Evolutionary conservation across 2,113 vertebrate species (phyloP), one percentile per base, ranked within the genome.

Genomic region (Urocynchramus pylzowi): DNA sequence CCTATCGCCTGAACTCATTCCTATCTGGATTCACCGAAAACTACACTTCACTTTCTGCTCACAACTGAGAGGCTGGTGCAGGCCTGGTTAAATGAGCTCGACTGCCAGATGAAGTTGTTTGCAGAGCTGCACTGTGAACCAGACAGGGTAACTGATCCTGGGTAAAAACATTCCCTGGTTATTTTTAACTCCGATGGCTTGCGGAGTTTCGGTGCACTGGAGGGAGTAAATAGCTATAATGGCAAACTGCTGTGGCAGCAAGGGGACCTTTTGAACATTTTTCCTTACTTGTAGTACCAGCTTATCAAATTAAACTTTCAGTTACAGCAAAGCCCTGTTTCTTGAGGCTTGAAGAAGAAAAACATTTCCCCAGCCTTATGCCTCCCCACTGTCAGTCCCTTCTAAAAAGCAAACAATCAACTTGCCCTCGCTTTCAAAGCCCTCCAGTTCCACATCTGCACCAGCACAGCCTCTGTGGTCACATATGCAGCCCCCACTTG

Each of bases 151-250:
- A 95, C 91, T 11, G 56, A 96, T 89, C 80, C 80, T 0, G 16
- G 56, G 30, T 18, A 31, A 90, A 96, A 96, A 89, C 84, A 87
- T 78, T 95, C 95, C 83, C 79, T 6, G 24, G 89, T 93, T 97
- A 97, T 97, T 97, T 97, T 96, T 97, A 95, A 96, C 96, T 94
- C 71, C 0, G 2, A 53, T n/a, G 2, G 10, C 82, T 93, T 71
- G 35, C 2, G 2, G 89, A 89, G 92, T 80, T 92, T 53, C 57
- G 41, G 88, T 13, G 54, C 90, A 49, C 68, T 64, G 23, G 20
- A 83, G 6, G n/a, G 82, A 93, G 82, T 69, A 87, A 94, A 94
- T 6, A 95, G 53, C 85, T 75, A 3, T 10, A 76, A 57, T 3
- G 17, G 87, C 79, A 82, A 88, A 90, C 21, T 65, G 44, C 57